Evolutionary conservation across 2,113 vertebrate genomes (phyloP).

Genomic region (Thamnaconus septentrionalis): DNA sequence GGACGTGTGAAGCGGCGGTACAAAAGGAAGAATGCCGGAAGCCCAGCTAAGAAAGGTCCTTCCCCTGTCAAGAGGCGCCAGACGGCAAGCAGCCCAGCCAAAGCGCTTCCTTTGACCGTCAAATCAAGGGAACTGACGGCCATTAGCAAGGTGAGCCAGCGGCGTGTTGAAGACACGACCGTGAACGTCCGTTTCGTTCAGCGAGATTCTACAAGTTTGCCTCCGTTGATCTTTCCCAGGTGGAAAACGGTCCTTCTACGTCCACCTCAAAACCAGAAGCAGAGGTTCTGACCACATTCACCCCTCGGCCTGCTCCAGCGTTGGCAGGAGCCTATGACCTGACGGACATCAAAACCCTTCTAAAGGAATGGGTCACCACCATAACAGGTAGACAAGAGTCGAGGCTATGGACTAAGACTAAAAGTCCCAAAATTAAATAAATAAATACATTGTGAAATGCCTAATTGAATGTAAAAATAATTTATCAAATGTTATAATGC

Average conservation of each 20-base stretch:
- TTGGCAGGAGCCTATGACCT: conserved; percentile 92
- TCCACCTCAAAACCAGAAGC: conserved; percentile 65
- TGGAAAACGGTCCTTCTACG: conserved; percentile 76
- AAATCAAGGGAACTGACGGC: conserved; percentile 73
- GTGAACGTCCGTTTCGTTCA: neutral
- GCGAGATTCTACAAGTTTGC: neutral
- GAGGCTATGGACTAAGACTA: too few relatives aligned
- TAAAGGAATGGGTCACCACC: conserved; percentile 95
- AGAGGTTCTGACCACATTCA: conserved; percentile 27
- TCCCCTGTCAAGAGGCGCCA: conserved; percentile 85
- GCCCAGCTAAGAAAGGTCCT: conserved; percentile 81
- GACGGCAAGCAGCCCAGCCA: conserved; percentile 79
- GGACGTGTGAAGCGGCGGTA: conserved; percentile 82
- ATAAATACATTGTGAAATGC: too few relatives aligned
- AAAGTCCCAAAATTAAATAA: too few relatives aligned
- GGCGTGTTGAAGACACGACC: neutral
- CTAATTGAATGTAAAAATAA: too few relatives aligned
- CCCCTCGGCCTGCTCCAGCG: conserved; percentile 78
- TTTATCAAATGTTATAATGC: too few relatives aligned
- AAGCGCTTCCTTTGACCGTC: conserved; percentile 73
- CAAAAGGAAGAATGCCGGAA: conserved; percentile 81
- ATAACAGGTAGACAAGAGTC: conserved; percentile 74
- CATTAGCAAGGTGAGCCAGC: conserved; percentile 76
- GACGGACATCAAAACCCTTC: conserved; percentile 85
- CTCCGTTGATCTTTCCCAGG: conserved; percentile 60